Evolutionary conservation across 2,888 invertebrate species (phyloP).

Genomic region (Aricia artaxerxes): DNA sequence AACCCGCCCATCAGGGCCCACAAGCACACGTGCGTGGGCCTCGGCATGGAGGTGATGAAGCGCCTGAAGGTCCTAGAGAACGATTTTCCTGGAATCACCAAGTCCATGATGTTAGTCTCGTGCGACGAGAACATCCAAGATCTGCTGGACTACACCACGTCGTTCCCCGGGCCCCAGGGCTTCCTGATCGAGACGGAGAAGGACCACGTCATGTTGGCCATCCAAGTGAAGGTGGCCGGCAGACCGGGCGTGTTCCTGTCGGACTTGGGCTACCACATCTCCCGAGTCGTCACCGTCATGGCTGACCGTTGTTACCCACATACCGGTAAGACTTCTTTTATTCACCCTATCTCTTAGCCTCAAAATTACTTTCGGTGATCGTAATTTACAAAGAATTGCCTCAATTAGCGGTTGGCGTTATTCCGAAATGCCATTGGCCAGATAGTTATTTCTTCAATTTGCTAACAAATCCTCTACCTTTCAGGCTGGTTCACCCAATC

Average conservation of each 20-base stretch:
- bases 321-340: constrained; percentile 80
- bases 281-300: constrained; percentile 93
- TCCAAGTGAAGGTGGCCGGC: constrained; percentile 87
- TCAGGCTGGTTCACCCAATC: constrained; percentile 92
- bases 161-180: constrained; percentile 80
- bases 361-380: background rate
- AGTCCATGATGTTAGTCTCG: constrained; percentile 87
- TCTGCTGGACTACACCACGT: constrained; percentile 82
- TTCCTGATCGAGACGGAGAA: constrained; percentile 88
- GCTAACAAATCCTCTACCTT: background rate
- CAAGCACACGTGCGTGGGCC: constrained; percentile 94
- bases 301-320: constrained; percentile 93
- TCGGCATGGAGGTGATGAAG: constrained; percentile 90
- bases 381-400: background rate
- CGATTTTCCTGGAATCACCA: constrained; percentile 85
- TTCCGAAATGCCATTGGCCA: background rate
- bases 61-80: constrained; percentile 82
- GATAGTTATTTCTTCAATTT: background rate
- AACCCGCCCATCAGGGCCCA: constrained; percentile 90
- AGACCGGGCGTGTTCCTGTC: constrained; percentile 89
- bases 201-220: constrained; percentile 92
- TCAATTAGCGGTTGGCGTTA: background rate
- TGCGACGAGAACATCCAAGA: constrained; percentile 92
- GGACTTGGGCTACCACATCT: constrained; percentile 95
- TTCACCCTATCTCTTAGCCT: background rate